phyloP scores from a whole-genome alignment of 2,888 invertebrate genomes.

The Adelphocoris suturalis region DNA sequence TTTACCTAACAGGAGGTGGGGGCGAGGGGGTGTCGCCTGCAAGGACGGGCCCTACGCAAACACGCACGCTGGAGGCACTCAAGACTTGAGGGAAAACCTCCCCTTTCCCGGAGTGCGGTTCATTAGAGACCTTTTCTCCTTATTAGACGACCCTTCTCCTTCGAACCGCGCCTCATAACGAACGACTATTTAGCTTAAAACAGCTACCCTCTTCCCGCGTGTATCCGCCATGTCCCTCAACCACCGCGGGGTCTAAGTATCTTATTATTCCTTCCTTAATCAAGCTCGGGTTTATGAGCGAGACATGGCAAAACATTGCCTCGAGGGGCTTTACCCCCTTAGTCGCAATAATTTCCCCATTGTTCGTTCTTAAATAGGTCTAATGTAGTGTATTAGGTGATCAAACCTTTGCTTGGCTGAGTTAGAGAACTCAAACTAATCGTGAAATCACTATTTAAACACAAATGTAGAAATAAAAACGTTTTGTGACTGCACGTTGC shows the following conservation, averaged over 20 bases:
- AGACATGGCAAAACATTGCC: slow-evolving; percentile 59
- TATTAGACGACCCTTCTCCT: slow-evolving; percentile 64
- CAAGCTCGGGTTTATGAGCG: slow-evolving; percentile 58
- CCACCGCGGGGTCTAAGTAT: slow-evolving; percentile 54
- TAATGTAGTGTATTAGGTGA: slow-evolving; percentile 12
- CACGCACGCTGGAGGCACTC: slow-evolving; percentile 63
- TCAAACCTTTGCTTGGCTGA: neutral
- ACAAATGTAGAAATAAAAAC: no score
- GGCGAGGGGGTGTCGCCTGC: neutral
- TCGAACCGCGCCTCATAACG: slow-evolving; percentile 57
- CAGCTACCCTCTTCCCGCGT: slow-evolving; percentile 11
- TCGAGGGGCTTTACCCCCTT: slow-evolving; percentile 35
- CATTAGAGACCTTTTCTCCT: slow-evolving; percentile 73
- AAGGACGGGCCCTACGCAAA: slow-evolving; percentile 64
- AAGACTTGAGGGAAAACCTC: slow-evolving; percentile 61
- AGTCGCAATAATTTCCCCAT: slow-evolving; percentile 28
- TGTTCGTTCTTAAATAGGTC: slow-evolving; percentile 40
- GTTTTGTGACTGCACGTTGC: no score
- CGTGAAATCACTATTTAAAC: neutral
- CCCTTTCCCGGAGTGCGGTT: slow-evolving; percentile 65
- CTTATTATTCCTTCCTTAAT: slow-evolving; percentile 58
- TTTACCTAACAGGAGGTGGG: slow-evolving; percentile 70
- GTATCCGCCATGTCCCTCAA: slow-evolving; percentile 34
- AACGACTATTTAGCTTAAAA: slow-evolving; percentile 72
- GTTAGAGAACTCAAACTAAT: neutral